Base-by-base conservation (phyloP, 2,888 invertebrate genomes). In the Ormia ochracea region DNA sequence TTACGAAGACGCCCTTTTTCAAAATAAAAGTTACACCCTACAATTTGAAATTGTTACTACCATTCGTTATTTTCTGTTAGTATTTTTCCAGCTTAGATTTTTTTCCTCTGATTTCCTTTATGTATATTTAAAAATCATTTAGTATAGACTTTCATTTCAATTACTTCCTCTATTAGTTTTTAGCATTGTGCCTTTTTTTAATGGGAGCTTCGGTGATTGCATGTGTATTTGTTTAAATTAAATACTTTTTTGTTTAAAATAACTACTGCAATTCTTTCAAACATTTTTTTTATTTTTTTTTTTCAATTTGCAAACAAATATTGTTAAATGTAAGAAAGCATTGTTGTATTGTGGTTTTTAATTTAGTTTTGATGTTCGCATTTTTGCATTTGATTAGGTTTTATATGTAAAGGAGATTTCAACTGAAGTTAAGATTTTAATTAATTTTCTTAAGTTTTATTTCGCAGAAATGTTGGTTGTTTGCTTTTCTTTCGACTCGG, bases 361-460 rank as follows among this genome's bases (percentile, higher is more conserved):
- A 75, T 76, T 72, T 80, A 68, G 17, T 76, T 80, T 63, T 21
- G 48, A 26, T 63, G 28, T 58, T 52, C n/a, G 23, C 33, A 5
- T 45, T 48, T 31, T 54, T 36, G 31, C 26, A 48, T 61, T 70
- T 74, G 74, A 74, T 75, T 79, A 75, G 65, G 43, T 79, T 79
- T n/a, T n/a, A n/a, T 69, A 54, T 54, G 72, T 52, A 52, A 76
- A 76, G 66, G 52, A 75, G 80, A 76, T 76, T 80, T 80, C 80
- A 66, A 50, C 48, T 61, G 31, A 68, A 72, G 80, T 80, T 80
- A 80, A 76, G 76, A 76, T 80, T 80, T 80, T 76, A 80, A 80
- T 80, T 80, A 80, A 80, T 80, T 80, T 80, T 80, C 80, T 75
- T 61, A 66, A 66, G 68, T 65, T 73, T 38, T 73, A 56, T 48